These are phyloP conservation scores for Caenorhabditis virilis DNA, from an alignment of 2,888 invertebrate genomes.

Conservation along the genomic window DNA sequence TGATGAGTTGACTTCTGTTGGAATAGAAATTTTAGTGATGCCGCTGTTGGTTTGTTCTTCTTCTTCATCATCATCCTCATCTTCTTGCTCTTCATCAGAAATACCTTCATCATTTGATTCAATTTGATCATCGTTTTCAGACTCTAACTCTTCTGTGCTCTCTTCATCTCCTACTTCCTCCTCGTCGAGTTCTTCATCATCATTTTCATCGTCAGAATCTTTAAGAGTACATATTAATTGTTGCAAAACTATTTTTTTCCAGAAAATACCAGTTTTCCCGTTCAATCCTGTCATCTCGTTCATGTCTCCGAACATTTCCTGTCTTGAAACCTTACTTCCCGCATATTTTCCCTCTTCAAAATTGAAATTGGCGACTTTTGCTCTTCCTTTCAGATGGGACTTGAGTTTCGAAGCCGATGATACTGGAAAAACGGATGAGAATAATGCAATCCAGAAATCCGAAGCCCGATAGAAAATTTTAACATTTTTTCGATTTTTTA, in stretches of 20 bases:
- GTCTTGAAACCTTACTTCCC: constrained; percentile 30
- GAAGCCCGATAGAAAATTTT: no score
- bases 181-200: no score
- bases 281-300: constrained; percentile 24
- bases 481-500: no score
- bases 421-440: no score
- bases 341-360: constrained; percentile 38
- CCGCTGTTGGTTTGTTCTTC: background rate
- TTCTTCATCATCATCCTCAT: background rate
- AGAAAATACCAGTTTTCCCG: no score
- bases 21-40: background rate
- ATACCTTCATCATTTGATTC: constrained; percentile 23
- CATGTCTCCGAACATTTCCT: constrained; percentile 40
- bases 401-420: background rate
- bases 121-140: constrained; percentile 14
- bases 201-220: constrained; percentile 8
- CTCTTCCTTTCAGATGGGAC: background rate
- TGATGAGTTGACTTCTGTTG: background rate
- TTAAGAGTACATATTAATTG: constrained; percentile 3
- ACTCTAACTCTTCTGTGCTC: background rate
- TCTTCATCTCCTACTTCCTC: constrained; percentile 13
- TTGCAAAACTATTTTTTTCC: no score
- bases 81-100: constrained; percentile 5
- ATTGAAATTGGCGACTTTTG: constrained; percentile 6
- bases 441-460: no score